Evolutionary conservation across 37 sponge, comb jelly and placozoan species (phyloP).

Genomic region (Lycopodina hypogea): DNA sequence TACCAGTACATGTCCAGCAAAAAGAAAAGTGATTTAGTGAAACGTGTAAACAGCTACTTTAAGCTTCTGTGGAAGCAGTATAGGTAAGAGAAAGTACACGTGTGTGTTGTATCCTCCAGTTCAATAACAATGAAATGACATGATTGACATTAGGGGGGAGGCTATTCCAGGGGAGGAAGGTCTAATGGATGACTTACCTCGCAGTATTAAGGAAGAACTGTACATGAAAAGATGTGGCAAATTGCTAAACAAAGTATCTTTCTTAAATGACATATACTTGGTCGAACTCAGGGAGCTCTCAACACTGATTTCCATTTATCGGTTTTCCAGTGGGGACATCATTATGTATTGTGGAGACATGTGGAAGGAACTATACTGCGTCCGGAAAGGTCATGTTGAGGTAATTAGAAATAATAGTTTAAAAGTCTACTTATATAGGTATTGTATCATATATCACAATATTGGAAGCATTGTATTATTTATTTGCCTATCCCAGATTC

Average conservation of each 20-base stretch:
- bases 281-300: slow-evolving; percentile 49
- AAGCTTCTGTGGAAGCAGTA: slow-evolving; percentile 67
- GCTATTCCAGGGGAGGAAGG: slow-evolving; percentile 45
- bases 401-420: slow-evolving; percentile 16
- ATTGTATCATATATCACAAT: not conserved
- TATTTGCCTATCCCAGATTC: slow-evolving; percentile 31
- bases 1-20: slow-evolving; percentile 70
- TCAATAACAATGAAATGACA: not conserved
- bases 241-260: slow-evolving; percentile 28
- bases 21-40: slow-evolving; percentile 44
- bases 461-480: not conserved
- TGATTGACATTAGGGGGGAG: slow-evolving; percentile 49
- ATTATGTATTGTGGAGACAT: slow-evolving; percentile 76
- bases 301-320: slow-evolving; percentile 38
- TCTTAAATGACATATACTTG: slow-evolving; percentile 37
- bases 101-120: not conserved
- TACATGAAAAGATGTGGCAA: slow-evolving; percentile 44
- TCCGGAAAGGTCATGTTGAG: slow-evolving; percentile 74
- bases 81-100: slow-evolving; percentile 10
- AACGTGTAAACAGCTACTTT: slow-evolving; percentile 68
- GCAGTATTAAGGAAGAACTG: slow-evolving; percentile 58
- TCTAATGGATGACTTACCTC: slow-evolving; percentile 66
- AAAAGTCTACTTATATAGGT: too few species aligned
- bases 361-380: slow-evolving; percentile 73
- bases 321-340: slow-evolving; percentile 70